These are phyloP conservation scores for Smittia sp. DNA, from an alignment of 2,888 invertebrate species.

Conservation along the genomic window DNA sequence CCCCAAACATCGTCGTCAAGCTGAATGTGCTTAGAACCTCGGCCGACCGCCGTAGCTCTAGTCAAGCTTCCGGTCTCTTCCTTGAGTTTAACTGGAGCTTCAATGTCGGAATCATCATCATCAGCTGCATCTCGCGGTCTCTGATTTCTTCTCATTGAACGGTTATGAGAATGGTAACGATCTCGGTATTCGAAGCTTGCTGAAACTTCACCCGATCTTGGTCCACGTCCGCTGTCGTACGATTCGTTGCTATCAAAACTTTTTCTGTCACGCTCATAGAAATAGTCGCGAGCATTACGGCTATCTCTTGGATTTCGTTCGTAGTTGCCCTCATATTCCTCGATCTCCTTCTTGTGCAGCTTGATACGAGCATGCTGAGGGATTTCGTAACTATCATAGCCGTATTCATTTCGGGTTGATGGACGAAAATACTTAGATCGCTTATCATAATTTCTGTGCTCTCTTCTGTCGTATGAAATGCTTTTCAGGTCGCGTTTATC, in stretches of 20 bases:
- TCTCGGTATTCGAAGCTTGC: constrained; percentile 53
- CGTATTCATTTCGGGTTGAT: constrained; percentile 51
- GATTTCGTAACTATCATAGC: constrained; percentile 48
- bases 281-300: constrained; percentile 49
- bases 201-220: constrained; percentile 52
- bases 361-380: constrained; percentile 43
- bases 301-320: constrained; percentile 42
- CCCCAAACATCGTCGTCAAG: constrained; percentile 44
- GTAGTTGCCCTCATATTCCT: constrained; percentile 50
- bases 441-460: constrained; percentile 48
- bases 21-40: neutral
- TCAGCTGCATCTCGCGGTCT: constrained; percentile 42
- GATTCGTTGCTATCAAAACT: constrained; percentile 54
- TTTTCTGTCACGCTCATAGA: constrained; percentile 52
- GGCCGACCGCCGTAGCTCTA: constrained; percentile 45
- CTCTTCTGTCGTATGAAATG: constrained; percentile 48
- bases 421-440: constrained; percentile 51
- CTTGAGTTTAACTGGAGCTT: constrained; percentile 48
- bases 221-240: constrained; percentile 50
- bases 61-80: constrained; percentile 50
- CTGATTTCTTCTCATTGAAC: constrained; percentile 51
- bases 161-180: constrained; percentile 49
- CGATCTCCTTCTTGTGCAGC: constrained; percentile 49
- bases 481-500: constrained; percentile 51
- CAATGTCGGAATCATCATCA: constrained; percentile 56